Percentiles rank a stretch among this genome's conserved stretches.
Evolutionary conservation across 2,113 vertebrate species (phyloP).

Genomic region (Okapia johnstoni): DNA sequence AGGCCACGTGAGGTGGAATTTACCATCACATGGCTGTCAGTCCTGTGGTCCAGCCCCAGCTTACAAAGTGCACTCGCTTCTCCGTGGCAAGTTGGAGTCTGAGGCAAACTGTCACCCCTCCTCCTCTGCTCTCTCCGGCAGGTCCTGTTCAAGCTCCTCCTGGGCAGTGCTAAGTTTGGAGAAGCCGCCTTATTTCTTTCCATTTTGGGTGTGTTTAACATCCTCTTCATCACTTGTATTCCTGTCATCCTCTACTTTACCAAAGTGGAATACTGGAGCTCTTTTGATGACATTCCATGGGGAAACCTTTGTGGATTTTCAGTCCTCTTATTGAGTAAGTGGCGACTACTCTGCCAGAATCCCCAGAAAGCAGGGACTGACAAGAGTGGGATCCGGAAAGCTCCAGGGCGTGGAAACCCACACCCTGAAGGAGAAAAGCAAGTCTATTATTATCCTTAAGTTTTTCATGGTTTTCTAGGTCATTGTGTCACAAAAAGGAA

Average conservation of each 20-base stretch:
- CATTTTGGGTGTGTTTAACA: slow-evolving; percentile 91
- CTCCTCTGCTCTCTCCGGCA: slow-evolving; percentile 67
- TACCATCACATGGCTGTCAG: accelerated
- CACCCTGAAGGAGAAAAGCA: neutral
- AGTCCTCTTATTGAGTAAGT: slow-evolving; percentile 91
- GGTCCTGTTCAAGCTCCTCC: slow-evolving; percentile 97
- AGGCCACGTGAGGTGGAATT: accelerated
- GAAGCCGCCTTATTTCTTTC: slow-evolving; percentile 96
- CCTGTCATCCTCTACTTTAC: slow-evolving; percentile 95
- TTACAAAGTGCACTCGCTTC: accelerated
- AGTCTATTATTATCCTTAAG: accelerated
- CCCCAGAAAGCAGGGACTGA: accelerated
- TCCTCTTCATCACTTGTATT: slow-evolving; percentile 92
- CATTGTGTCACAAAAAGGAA: neutral
- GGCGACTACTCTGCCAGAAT: accelerated
- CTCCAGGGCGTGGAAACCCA: neutral
- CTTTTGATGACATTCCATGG: slow-evolving; percentile 89
- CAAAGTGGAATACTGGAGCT: slow-evolving; percentile 92
- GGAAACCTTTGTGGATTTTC: slow-evolving; percentile 93
- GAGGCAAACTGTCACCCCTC: neutral
- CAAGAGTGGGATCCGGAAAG: neutral
- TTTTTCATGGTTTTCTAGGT: neutral
- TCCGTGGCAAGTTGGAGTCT: accelerated
- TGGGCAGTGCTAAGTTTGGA: slow-evolving; percentile 96
- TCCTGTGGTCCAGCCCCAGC: accelerated